These are phyloP conservation scores for Leptinotarsa tumamoca DNA, from an alignment of 2,888 invertebrate species.

Conservation along the genomic window DNA sequence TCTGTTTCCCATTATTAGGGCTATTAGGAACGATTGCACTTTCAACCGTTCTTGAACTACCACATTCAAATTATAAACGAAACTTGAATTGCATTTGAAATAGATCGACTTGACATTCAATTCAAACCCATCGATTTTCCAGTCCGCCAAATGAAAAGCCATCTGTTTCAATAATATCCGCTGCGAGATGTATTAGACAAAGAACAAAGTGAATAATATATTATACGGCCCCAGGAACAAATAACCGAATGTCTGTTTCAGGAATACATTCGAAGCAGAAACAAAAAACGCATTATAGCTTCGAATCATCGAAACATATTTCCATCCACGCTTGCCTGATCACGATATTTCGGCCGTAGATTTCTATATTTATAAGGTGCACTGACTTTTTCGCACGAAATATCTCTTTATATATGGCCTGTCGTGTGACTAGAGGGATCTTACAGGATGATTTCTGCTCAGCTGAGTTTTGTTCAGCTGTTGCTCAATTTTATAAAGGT, in stretches of 20 bases:
- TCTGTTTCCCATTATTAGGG: too few relatives aligned
- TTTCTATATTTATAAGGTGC: slow-evolving; percentile 38
- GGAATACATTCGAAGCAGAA: slow-evolving; percentile 11
- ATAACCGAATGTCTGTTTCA: slow-evolving; percentile 19
- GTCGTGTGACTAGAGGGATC: slow-evolving; percentile 27
- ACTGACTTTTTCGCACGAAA: slow-evolving; percentile 27
- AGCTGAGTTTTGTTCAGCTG: slow-evolving; percentile 3
- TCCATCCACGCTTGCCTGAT: slow-evolving; percentile 32
- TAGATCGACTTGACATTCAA: too few relatives aligned
- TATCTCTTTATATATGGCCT: slow-evolving; percentile 27
- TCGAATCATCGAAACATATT: slow-evolving; percentile 34
- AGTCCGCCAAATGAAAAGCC: not conserved
- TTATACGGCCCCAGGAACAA: slow-evolving; percentile 3
- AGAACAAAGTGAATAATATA: slow-evolving; percentile 9
- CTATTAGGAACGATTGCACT: too few relatives aligned
- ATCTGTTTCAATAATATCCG: not conserved
- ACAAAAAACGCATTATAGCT: slow-evolving; percentile 17
- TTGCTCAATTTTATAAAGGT: not conserved
- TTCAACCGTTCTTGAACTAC: too few relatives aligned
- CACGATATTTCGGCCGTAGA: slow-evolving; percentile 31
- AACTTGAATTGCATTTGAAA: too few relatives aligned
- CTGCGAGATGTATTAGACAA: slow-evolving; percentile 6
- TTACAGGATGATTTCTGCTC: not conserved
- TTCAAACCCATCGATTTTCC: not conserved
- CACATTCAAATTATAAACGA: too few relatives aligned